Evolutionary conservation across 2,113 vertebrate genomes (phyloP).

Genomic region (Prietella phreatophila): DNA sequence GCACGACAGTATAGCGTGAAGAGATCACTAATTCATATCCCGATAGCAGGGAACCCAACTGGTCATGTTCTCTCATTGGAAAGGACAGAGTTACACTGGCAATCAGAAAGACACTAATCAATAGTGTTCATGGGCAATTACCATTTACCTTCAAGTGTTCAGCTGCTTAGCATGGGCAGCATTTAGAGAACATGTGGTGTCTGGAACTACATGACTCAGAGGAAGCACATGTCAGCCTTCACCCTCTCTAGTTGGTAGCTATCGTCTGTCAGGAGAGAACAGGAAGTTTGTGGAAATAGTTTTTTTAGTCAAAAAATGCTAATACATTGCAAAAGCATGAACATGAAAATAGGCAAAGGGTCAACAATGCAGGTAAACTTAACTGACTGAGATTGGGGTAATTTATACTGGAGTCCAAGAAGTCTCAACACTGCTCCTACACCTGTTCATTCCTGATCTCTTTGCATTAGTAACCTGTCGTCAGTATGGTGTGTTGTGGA

Average conservation of each 20-base stretch:
- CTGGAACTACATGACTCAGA: neutral
- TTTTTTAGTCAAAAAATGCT: no score
- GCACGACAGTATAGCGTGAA: no score
- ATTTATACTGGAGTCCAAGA: neutral
- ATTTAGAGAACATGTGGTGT: neutral
- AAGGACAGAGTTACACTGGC: neutral
- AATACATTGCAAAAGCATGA: no score
- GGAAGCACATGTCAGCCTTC: neutral
- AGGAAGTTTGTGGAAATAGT: neutral
- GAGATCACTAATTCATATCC: neutral
- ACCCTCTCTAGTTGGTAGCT: no score
- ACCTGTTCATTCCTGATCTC: neutral
- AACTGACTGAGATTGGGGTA: neutral
- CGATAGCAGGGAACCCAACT: neutral
- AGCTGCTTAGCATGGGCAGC: neutral
- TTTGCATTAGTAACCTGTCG: neutral
- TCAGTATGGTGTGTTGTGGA: neutral
- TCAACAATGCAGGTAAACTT: neutral
- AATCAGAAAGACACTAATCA: neutral
- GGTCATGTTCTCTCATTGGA: neutral
- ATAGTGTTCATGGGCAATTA: neutral
- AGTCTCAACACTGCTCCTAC: neutral
- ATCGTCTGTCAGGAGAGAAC: neutral
- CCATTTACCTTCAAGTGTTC: neutral
- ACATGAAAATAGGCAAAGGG: no score